Base-by-base conservation (phyloP, 2,113 vertebrate genomes). In the Pelobates fuscus region DNA sequence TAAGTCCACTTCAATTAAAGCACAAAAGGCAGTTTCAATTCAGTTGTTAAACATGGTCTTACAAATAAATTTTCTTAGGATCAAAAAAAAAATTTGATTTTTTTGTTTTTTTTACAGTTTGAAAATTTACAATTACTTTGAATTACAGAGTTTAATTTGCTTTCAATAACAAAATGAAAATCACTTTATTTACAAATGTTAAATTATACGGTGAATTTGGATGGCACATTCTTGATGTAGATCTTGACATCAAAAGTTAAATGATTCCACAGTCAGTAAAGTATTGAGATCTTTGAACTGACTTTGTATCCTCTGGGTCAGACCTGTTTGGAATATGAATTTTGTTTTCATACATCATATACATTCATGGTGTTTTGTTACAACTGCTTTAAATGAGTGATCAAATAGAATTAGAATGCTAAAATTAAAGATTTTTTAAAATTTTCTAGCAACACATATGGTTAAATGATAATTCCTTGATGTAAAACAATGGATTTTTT, bases 301-400 rank as follows among this genome's bases (percentile, higher is more conserved):
- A 68, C 73, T 64, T 63, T 57, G 64, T 67, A 49, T 77, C 73
- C 73, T 77, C 65, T 77, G 73, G n/a, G 55, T 77, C 43, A 68
- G 64, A 77, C 73, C 73, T 77, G 73, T 77, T 77, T 77, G 65
- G 43, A 77, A 61, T 77, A 77, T 61, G 37, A 52, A 68, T 68
- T 77, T 61, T 37, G 27, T 75, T 24, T 77, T 59, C 21, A 77
- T 49, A 77, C 73, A 77, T 59, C 44, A 49, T 60, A 52, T 49
- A 68, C 64, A 61, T 43, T 43, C 41, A 46, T 20, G 37, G 54
- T 10, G 15, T 66, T 73, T 72, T 30, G 30, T 67, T 49, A 58
- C 30, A 91, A 92, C 91, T 93, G 91, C 91, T 92, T 88, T 92
- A 92, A 92, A 92, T 93, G 91, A 93, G 91, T 93, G 91, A 92